Base-by-base conservation (phyloP, 1,140 invertebrate genomes). In the Eufriesea mexicana region DNA sequence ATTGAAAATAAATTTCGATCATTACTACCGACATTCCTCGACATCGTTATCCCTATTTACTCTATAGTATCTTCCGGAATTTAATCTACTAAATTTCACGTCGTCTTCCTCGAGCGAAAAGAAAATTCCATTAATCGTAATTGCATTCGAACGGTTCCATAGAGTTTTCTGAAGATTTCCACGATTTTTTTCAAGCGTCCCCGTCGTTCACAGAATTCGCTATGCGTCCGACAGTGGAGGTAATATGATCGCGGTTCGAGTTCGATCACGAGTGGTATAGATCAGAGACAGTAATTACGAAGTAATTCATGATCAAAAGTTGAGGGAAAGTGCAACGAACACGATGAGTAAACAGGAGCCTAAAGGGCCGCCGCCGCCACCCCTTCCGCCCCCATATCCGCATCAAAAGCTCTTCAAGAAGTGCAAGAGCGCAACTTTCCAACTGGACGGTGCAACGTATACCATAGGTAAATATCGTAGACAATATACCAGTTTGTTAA, bases 341-440 rank as follows among this genome's bases (percentile, higher is more conserved):
- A 76, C 25, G 54, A 62, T 82, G 59, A 83, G 62, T 23, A 74
- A 79, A 74, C 74, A 85, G 20, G 75, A 80, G 23, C 25, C 87
- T 61, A 85, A 79, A 49, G 83, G 75, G 61, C 70, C 83, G 23
- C 80, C 86, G 5, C 88, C 89, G n/a, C 87, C 87, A 12, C 88
- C 90, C 5, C 84, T 82, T 49, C 82, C 81, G 23, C 86, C 84
- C 2, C 75, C 77, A 45, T 86, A 64, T 57, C 87, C 91, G 1
- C 89, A 92, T 59, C 91, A 89, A 47, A 96, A 96, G 84, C 91
- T 96, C 73, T 96, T 97, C 94, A 96, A 96, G 93, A 97, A 97
- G 92, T 97, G 96, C 94, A 96, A 96, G 92, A 96, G 96, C 92
- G 97, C 97, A 25, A 97, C 96, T 66, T 97, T 97, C 89, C 96